These are phyloP conservation scores for Pelagia noctiluca DNA, from an alignment of 30 jellyfish, hydroid and myxozoan species.

Conservation along the genomic window DNA sequence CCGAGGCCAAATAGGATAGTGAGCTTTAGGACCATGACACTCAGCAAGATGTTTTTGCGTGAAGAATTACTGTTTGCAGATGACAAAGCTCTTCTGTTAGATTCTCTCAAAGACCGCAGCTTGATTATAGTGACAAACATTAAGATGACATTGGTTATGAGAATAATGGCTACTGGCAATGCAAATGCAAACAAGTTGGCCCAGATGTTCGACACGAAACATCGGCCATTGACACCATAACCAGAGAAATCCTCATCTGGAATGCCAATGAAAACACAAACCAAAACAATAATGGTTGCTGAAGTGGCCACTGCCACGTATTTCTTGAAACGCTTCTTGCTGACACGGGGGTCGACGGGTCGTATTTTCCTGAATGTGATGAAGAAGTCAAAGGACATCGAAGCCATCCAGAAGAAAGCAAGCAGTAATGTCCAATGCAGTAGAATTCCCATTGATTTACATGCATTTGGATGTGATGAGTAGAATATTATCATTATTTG, in stretches of 20 bases:
- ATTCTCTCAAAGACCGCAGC: not conserved
- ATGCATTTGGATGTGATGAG: not conserved
- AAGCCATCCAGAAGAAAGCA: constrained; percentile 34
- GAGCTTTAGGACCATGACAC: constrained; percentile 44
- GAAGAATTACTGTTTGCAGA: not conserved
- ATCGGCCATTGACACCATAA: constrained; percentile 40
- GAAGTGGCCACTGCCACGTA: not conserved
- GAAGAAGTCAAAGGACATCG: constrained; percentile 12
- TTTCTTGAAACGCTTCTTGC: constrained; percentile 8
- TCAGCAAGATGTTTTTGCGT: constrained; percentile 26
- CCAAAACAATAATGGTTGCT: constrained; percentile 31
- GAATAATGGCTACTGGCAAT: constrained; percentile 27
- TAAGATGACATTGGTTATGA: constrained; percentile 24
- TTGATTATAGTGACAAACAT: constrained; percentile 26
- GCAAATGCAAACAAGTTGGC: constrained; percentile 58
- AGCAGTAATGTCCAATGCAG: constrained; percentile 29
- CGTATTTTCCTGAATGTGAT: not conserved
- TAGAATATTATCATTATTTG: not conserved
- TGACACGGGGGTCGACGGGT: not conserved
- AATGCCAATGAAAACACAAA: constrained; percentile 40
- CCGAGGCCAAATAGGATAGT: constrained; percentile 62
- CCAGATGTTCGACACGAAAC: constrained; percentile 56
- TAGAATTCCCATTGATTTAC: constrained; percentile 6
- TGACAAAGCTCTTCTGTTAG: not conserved
- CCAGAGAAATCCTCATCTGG: constrained; percentile 43